Conservation (phyloP, 2,113 vertebrate species). For the Chaetorhynchus papuensis region DNA sequence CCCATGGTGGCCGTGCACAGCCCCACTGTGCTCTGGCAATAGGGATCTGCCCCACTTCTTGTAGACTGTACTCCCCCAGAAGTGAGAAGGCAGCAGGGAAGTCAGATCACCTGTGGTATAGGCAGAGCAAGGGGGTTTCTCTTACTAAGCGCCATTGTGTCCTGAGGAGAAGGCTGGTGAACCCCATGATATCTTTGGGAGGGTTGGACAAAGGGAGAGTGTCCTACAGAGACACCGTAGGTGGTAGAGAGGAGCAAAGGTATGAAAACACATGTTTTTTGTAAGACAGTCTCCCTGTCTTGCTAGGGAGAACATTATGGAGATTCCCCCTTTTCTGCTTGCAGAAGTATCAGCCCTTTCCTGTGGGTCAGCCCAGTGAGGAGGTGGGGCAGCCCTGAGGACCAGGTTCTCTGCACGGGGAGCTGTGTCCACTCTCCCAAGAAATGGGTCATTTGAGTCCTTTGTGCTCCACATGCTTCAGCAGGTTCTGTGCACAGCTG, state of each 20-base stretch:
- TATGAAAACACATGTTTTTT: background rate
- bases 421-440: background rate
- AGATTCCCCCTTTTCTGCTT: background rate
- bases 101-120: background rate
- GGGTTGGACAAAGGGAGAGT: background rate
- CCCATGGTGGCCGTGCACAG: no score
- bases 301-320: background rate
- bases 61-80: background rate
- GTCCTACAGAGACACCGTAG: background rate
- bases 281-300: background rate
- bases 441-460: background rate
- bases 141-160: background rate
- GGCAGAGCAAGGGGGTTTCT: background rate
- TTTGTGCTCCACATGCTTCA: background rate
- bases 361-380: background rate
- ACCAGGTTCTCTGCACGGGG: rapidly evolving
- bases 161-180: background rate
- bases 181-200: background rate
- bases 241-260: background rate
- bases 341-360: background rate
- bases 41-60: rapidly evolving
- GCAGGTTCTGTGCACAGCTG: background rate
- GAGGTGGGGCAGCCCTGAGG: background rate
- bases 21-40: background rate
- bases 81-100: background rate